Conservation (phyloP, 2,113 vertebrate species). For the Verasper variegatus region DNA sequence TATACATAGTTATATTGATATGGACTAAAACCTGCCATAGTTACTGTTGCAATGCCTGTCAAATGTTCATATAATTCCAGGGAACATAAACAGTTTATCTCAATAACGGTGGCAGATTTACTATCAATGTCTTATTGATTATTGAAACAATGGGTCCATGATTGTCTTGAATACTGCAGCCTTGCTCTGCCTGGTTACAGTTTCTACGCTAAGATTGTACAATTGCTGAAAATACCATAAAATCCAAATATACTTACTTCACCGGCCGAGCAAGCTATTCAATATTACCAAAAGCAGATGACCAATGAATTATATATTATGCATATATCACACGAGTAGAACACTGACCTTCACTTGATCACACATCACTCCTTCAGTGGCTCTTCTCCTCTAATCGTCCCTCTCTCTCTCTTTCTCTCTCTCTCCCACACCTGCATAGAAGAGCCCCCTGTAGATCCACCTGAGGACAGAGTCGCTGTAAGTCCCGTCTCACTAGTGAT, state of each 20-base stretch:
- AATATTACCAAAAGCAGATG: background rate
- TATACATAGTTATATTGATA: no score
- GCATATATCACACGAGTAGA: background rate
- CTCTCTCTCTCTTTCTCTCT: background rate
- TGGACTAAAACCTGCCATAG: no score
- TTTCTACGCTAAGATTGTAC: no score
- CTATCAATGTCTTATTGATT: no score
- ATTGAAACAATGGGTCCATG: no score
- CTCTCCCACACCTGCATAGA: slow-evolving; percentile 75
- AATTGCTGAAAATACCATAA: background rate
- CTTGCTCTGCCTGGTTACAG: background rate
- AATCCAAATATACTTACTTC: background rate
- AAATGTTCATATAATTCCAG: no score
- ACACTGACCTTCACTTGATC: background rate
- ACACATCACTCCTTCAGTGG: slow-evolving; percentile 11
- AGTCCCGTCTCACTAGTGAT: slow-evolving; percentile 71
- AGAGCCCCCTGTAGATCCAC: slow-evolving; percentile 83
- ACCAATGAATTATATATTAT: background rate
- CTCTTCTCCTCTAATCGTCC: slow-evolving; percentile 8
- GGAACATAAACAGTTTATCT: no score
- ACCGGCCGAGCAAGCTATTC: background rate
- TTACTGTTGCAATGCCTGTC: no score
- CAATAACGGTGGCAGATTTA: no score
- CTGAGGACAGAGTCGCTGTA: slow-evolving; percentile 93
- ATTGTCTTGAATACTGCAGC: background rate